Percentiles rank a stretch among this genome's conserved stretches.
Conservation (phyloP, 2,888 invertebrate species). For the Lobophora halterata region DNA sequence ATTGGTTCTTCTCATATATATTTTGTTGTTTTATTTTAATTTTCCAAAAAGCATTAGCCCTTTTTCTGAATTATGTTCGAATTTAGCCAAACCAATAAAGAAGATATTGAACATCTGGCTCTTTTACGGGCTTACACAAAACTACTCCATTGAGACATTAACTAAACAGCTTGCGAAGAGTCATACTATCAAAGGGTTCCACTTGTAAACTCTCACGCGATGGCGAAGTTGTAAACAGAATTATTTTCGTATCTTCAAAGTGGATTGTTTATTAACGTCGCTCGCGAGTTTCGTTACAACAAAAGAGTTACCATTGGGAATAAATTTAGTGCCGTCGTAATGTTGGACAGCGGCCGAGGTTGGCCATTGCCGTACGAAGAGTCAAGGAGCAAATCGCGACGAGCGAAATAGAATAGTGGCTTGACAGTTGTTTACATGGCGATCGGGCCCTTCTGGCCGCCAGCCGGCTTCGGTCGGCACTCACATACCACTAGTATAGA, state of each 20-base stretch:
- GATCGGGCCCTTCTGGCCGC: constrained; percentile 10
- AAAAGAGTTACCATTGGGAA: constrained; percentile 65
- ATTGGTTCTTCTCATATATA: no score
- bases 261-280: constrained; percentile 56
- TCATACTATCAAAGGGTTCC: constrained; percentile 36
- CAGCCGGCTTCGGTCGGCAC: constrained; percentile 6
- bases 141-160: constrained; percentile 23
- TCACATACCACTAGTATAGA: no score
- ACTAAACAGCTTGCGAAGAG: constrained; percentile 18
- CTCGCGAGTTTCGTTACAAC: constrained; percentile 52
- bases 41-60: no score
- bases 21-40: no score
- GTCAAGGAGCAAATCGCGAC: constrained; percentile 21
- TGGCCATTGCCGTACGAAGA: constrained; percentile 44
- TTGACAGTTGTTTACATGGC: constrained; percentile 54
- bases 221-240: constrained; percentile 56
- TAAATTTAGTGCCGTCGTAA: constrained; percentile 57
- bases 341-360: constrained; percentile 57
- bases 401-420: constrained; percentile 34
- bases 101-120: constrained; percentile 17
- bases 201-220: constrained; percentile 46
- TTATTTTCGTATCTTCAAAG: constrained; percentile 70
- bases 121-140: constrained; percentile 22
- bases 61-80: no score
- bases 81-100: neutral